These are phyloP conservation scores for Ochropacha duplaris DNA, from an alignment of 2,888 invertebrate species.

Conservation along the genomic window DNA sequence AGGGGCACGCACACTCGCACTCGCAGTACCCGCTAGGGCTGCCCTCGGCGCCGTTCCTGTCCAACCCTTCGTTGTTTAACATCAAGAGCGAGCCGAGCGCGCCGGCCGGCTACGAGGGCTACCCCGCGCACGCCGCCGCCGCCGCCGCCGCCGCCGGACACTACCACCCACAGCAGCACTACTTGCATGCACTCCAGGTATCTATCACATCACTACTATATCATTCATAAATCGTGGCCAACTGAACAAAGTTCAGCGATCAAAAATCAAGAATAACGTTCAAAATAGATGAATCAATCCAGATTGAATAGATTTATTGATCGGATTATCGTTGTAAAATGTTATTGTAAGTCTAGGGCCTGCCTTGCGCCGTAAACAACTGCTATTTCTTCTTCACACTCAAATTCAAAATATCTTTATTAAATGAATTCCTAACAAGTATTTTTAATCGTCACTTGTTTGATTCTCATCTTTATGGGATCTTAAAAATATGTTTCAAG, in stretches of 20 bases:
- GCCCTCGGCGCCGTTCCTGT: constrained; percentile 54
- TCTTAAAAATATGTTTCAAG: no score
- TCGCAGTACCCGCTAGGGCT: constrained; percentile 49
- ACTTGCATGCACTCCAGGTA: constrained; percentile 81
- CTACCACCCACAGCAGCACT: constrained; percentile 80
- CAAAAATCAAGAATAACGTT: neutral
- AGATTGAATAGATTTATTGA: no score
- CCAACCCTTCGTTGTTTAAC: constrained; percentile 67
- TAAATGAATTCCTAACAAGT: no score
- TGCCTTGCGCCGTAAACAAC: no score
- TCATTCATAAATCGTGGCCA: no score
- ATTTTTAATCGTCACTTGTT: no score
- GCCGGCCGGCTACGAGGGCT: constrained; percentile 49
- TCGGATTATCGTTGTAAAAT: no score
- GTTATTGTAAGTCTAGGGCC: no score
- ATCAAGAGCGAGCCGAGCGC: constrained; percentile 75
- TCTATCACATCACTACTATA: neutral
- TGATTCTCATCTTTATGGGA: no score
- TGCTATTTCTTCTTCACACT: no score
- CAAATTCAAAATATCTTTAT: no score
- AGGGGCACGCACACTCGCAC: constrained; percentile 53
- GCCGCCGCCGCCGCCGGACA: constrained; percentile 44
- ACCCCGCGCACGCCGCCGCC: constrained; percentile 50
- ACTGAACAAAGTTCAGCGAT: neutral
- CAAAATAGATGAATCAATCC: no score